These are phyloP conservation scores for Gastrophysa polygoni DNA, from an alignment of 2,888 invertebrate species.

Conservation along the genomic window DNA sequence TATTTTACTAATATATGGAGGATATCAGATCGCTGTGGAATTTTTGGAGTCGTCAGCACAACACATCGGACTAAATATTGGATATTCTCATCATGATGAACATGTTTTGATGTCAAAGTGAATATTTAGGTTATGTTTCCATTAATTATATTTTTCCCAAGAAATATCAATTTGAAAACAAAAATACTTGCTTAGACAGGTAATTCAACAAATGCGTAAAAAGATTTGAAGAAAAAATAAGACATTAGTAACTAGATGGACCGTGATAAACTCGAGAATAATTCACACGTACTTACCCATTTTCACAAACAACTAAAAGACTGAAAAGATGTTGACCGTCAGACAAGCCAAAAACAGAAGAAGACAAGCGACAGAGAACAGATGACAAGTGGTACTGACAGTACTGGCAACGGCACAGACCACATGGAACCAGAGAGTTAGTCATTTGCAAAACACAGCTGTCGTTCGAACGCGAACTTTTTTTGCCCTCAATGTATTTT, in stretches of 20 bases:
- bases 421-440: too few relatives aligned
- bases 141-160: background rate
- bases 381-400: too few relatives aligned
- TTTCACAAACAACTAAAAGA: slow-evolving; percentile 66
- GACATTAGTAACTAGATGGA: slow-evolving; percentile 44
- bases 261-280: slow-evolving; percentile 48
- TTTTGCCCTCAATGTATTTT: too few relatives aligned
- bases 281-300: slow-evolving; percentile 67
- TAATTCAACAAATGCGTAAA: slow-evolving; percentile 11
- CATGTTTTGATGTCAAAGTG: slow-evolving; percentile 31
- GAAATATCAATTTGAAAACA: slow-evolving; percentile 9
- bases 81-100: slow-evolving; percentile 35
- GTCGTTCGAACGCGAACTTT: too few relatives aligned
- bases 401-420: too few relatives aligned
- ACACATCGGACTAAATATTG: slow-evolving; percentile 51
- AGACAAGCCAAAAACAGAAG: too few relatives aligned
- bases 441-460: too few relatives aligned
- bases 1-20: background rate
- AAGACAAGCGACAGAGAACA: too few relatives aligned
- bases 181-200: slow-evolving; percentile 13
- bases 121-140: slow-evolving; percentile 31
- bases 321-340: slow-evolving; percentile 52
- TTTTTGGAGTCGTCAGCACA: slow-evolving; percentile 54
- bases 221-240: slow-evolving; percentile 10
- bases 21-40: slow-evolving; percentile 58